Conservation (phyloP, 2,888 invertebrate genomes). For the Podotricha telesiphe region DNA sequence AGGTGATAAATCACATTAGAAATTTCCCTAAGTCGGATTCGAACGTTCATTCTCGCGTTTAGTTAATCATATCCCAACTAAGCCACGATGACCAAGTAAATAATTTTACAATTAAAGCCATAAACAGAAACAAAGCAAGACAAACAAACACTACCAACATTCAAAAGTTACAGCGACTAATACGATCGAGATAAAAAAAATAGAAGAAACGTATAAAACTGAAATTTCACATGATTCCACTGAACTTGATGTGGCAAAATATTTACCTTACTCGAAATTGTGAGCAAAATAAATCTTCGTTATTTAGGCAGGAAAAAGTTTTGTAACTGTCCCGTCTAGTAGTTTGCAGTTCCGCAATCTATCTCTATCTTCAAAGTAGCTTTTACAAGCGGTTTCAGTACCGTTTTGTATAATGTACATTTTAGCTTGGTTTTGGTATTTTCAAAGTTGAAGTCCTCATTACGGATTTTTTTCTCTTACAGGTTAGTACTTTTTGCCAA, state of each 20-base stretch:
- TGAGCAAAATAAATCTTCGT: conserved; percentile 17
- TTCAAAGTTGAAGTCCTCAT: not conserved
- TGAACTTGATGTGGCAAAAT: conserved; percentile 18
- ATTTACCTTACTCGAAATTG: conserved; percentile 8
- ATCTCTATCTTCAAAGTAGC: not conserved
- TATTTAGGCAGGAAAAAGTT: conserved; percentile 17
- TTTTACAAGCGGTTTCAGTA: not conserved
- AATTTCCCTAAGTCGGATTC: no score
- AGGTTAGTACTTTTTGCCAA: no score
- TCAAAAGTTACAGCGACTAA: conserved; percentile 10
- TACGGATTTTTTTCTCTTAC: not conserved
- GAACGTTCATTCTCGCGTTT: no score
- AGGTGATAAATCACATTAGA: no score
- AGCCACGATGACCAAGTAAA: no score
- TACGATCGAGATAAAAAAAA: not conserved
- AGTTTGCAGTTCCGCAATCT: not conserved
- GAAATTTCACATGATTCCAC: conserved; percentile 4
- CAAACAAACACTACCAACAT: not conserved
- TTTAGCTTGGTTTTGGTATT: not conserved
- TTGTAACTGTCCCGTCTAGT: conserved; percentile 7
- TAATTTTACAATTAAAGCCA: no score
- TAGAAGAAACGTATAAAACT: conserved; percentile 19
- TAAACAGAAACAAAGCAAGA: not conserved
- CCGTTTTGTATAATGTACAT: not conserved
- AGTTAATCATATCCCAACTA: no score